These are phyloP conservation scores for Priocnemis perturbator DNA, from an alignment of 2,888 invertebrate species.

Conservation along the genomic window DNA sequence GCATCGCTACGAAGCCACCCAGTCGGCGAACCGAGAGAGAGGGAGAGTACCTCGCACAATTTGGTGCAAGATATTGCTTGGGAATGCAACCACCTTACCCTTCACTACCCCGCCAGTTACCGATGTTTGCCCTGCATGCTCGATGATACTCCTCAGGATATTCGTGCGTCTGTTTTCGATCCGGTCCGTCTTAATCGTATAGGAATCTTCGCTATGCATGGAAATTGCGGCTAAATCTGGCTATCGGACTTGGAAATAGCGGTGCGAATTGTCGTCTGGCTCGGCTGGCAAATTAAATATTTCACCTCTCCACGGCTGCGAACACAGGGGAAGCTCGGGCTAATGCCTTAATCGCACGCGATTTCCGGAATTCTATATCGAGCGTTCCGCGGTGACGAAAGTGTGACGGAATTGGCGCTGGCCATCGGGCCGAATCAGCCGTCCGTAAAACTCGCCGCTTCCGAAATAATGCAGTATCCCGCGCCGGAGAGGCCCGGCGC, in stretches of 20 bases:
- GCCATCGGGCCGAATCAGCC: too few species aligned
- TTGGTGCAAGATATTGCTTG: constrained; percentile 65
- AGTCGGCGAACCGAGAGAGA: constrained; percentile 43
- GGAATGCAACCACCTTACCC: constrained; percentile 55
- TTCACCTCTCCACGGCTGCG: neutral
- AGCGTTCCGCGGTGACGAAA: too few species aligned
- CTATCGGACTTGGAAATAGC: too few species aligned
- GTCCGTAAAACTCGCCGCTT: too few species aligned
- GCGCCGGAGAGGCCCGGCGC: neutral
- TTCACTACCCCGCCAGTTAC: constrained; percentile 55
- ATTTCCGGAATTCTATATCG: too few species aligned
- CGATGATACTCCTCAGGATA: constrained; percentile 30
- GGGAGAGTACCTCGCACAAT: constrained; percentile 53
- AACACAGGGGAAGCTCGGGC: neutral
- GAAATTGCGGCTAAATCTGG: constrained; percentile 4
- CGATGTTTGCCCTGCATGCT: constrained; percentile 58
- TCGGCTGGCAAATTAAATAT: neutral
- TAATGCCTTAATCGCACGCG: too few species aligned
- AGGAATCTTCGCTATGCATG: constrained; percentile 22
- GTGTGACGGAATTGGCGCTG: too few species aligned
- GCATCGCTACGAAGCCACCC: constrained; percentile 55
- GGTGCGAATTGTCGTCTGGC: too few species aligned
- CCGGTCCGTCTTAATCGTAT: constrained; percentile 15
- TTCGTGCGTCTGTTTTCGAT: constrained; percentile 18
- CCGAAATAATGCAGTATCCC: neutral